Evolutionary conservation across 2,888 invertebrate species (phyloP), one percentile per base, ranked within the genome.

Genomic region (Acleris literana): DNA sequence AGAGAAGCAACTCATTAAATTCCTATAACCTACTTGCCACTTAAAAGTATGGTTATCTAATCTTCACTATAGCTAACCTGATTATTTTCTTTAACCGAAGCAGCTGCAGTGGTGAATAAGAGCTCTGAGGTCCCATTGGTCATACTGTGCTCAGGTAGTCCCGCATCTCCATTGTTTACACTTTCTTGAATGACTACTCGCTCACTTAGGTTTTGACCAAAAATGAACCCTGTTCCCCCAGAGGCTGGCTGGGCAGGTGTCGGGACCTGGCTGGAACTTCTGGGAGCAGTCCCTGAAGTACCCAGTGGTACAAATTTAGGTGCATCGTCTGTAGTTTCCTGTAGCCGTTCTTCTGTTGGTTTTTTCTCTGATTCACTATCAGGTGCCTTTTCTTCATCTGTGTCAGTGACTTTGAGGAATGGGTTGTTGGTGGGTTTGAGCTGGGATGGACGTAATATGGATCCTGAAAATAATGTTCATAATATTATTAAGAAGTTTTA

Each of bases 151-250:
- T 92, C 90, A 3, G 76, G 74, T 9, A 82, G 72, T 13, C 76
- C 71, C 18, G 85, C 82, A 53, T 90, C 88, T n/a, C 93, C 93
- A 73, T 93, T 93, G 58, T 92, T 93, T 2, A 93, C 87, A 68
- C 93, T 93, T 57, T 90, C 93, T 71, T 94, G 94, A 46, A 94
- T 95, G 39, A 96, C 92, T 11, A 97, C 97, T 74, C 98, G 93
- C 73, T 97, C 97, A 77, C 97, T 96, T 57, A 98, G 93, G 87
- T 98, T 98, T 85, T 98, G 97, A 1, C 98, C 98, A 86, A 98
- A 98, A 16, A 98, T 96, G 92, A 98, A 98, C 44, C 95, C 95
- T 29, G 95, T 93, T 1, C 87, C 81, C 64, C 81, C 81, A 0
- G 88, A 79, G 16, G 86, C 76, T 1, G 88, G 80, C 46, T 88